Percentiles rank a stretch among this genome's conserved stretches.
phyloP scores from a whole-genome alignment of 2,113 vertebrate genomes.

The Tricholaema leucomelas region DNA sequence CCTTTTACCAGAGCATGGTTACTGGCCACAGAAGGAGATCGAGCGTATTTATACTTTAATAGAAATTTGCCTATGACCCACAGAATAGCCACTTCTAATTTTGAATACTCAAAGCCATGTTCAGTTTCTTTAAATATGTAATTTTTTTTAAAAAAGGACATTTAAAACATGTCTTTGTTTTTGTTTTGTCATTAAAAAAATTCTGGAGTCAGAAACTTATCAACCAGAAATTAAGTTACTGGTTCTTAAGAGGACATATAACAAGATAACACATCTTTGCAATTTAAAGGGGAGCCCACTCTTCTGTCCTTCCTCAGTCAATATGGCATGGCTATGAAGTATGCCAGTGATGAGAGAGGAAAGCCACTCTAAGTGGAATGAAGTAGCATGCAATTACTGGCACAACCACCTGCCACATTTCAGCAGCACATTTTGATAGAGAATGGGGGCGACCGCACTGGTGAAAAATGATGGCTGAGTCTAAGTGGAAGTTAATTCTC shows the following conservation, averaged over 20 bases:
- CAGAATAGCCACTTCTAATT: neutral
- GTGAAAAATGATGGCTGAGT: neutral
- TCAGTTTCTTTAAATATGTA: neutral
- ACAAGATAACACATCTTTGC: neutral
- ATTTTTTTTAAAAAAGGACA: too few relatives aligned
- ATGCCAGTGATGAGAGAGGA: neutral
- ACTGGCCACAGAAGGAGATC: neutral
- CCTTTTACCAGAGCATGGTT: slow-evolving; percentile 8
- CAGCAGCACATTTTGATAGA: slow-evolving; percentile 23
- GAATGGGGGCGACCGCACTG: neutral
- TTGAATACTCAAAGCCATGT: neutral
- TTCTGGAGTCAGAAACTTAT: neutral
- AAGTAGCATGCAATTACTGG: slow-evolving; percentile 43
- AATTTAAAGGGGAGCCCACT: slow-evolving; percentile 16
- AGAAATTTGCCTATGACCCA: neutral
- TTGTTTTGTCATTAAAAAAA: neutral
- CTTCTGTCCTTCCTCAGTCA: neutral
- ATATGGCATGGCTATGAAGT: neutral
- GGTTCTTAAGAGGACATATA: neutral
- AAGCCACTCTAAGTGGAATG: slow-evolving; percentile 39
- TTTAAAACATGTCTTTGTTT: neutral
- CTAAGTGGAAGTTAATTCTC: slow-evolving; percentile 41
- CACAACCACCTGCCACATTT: slow-evolving; percentile 47
- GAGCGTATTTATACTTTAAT: neutral
- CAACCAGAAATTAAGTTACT: slow-evolving; percentile 9